Evolutionary conservation across 1,140 invertebrate species (phyloP), one percentile per base, ranked within the genome.

Genomic region (Tenebrio molitor): DNA sequence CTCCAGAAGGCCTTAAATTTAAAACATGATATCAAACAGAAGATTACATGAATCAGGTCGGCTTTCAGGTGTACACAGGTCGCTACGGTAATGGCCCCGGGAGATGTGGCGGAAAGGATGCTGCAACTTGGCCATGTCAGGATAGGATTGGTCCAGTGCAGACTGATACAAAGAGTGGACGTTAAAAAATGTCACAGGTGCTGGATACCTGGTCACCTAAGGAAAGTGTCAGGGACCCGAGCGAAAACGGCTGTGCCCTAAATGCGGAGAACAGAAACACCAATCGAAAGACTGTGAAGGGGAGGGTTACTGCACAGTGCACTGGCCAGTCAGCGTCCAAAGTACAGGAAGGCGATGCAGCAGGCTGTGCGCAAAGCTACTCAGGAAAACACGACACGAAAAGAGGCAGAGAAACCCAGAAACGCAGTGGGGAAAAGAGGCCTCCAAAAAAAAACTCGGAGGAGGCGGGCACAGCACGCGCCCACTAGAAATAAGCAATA

Each of bases 231-330:
- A 66, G n/a, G 71, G 68, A 15, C 33, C 50, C 0, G 69, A 75
- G 14, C 33, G 73, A 15, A 65, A 14, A 7, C 19, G 23, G 12
- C 7, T 16, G 0, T 75, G 76, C 58, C 25, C 8, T 14, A 65
- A 63, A 15, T 77, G 76, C 44, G 74, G 73, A 1, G n/a, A 69
- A 16, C 14, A 34, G 21, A 66, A 50, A 3, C 76, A 77, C 33
- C 29, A 53, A 34, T 15, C 14, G 15, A 69, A 44, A 15, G 36
- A 62, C 14, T 72, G 70, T 25, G 63, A 70, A 19, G 12, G 12
- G n/a, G 21, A 58, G 21, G 66, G 4, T 33, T 5, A 33, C 4
- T 33, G 29, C 10, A 4, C 10, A 10, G 29, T 33, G n/a, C n/a
- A n/a, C n/a, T n/a, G n/a, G n/a, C n/a, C n/a, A n/a, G n/a, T n/a